Evolutionary conservation across 2,113 vertebrate genomes (phyloP).

Genomic region (Cnemophilus loriae): DNA sequence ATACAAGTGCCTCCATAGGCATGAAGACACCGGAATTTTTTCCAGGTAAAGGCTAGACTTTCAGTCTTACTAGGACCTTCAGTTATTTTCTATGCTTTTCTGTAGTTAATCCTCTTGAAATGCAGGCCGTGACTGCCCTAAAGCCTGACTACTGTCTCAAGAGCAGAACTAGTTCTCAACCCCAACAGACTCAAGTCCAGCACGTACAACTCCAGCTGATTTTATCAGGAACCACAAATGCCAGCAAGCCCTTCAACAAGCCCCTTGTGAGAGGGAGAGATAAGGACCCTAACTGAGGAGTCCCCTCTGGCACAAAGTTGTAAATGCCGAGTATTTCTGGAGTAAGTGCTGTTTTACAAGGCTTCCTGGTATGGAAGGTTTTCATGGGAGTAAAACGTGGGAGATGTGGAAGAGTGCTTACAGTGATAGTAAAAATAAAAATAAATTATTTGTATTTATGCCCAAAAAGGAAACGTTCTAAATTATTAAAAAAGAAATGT

Average conservation of each 20-base stretch:
- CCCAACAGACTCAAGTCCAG: background rate
- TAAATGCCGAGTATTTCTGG: background rate
- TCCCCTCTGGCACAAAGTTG: background rate
- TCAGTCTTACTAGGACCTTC: background rate
- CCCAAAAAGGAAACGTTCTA: background rate
- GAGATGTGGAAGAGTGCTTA: background rate
- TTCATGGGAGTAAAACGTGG: background rate
- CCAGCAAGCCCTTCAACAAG: background rate
- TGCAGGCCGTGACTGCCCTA: background rate
- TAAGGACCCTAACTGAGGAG: background rate
- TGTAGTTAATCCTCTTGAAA: background rate
- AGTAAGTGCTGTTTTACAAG: background rate
- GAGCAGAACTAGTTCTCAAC: background rate
- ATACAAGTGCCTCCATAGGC: background rate
- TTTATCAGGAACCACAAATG: background rate
- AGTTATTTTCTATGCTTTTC: background rate
- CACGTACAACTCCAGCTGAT: background rate
- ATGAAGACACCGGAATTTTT: fast-evolving
- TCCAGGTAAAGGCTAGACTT: background rate
- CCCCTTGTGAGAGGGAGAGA: background rate
- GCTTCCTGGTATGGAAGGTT: background rate
- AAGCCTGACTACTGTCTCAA: background rate
- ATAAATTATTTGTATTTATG: background rate
- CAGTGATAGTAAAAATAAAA: background rate
- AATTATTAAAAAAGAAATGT: background rate